Base-by-base conservation (phyloP, 2,113 vertebrate species). In the Podocnemis expansa region DNA sequence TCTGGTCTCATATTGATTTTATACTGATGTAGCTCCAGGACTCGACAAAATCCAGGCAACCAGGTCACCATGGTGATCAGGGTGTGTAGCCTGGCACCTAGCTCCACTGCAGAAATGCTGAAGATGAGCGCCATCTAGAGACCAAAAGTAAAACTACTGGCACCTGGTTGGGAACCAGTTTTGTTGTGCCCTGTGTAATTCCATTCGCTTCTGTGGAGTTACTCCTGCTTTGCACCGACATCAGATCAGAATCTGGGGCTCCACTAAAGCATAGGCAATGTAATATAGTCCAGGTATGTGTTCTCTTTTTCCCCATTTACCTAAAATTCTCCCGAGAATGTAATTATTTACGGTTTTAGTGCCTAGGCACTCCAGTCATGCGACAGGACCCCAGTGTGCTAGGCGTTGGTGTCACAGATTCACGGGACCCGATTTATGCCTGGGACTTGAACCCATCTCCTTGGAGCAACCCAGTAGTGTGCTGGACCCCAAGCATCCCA, bases 1-100 rank as follows among this genome's bases (percentile, higher is more conserved):
- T 93, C 92, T 93, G 63, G 49, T 82, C 93, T 85, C 70, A 43
- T 43, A 10, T 19, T 43, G 41, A 43, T 75, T 75, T 75, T 25
- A 13, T 10, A 24, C 70, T 75, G 38, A 43, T 38, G 88, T 52
- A 47, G 10, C 10, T 10, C 6, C 47, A 47, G 47, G 10, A 47
- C 47, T 47, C n/a, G n/a, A n/a, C n/a, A n/a, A n/a, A n/a, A n/a
- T n/a, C n/a, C n/a, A n/a, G n/a, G n/a, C n/a, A n/a, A n/a, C n/a
- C n/a, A n/a, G n/a, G n/a, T n/a, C n/a, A n/a, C n/a, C n/a, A n/a
- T n/a, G n/a, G n/a, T n/a, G n/a, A n/a, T n/a, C n/a, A n/a, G n/a
- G n/a, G n/a, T n/a, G n/a, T n/a, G n/a, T n/a, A n/a, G n/a, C n/a
- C n/a, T n/a, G n/a, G n/a, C n/a, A n/a, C n/a, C n/a, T n/a, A n/a